phyloP scores from a whole-genome alignment of 2,888 invertebrate species.

The Drosophila eohydei region DNA sequence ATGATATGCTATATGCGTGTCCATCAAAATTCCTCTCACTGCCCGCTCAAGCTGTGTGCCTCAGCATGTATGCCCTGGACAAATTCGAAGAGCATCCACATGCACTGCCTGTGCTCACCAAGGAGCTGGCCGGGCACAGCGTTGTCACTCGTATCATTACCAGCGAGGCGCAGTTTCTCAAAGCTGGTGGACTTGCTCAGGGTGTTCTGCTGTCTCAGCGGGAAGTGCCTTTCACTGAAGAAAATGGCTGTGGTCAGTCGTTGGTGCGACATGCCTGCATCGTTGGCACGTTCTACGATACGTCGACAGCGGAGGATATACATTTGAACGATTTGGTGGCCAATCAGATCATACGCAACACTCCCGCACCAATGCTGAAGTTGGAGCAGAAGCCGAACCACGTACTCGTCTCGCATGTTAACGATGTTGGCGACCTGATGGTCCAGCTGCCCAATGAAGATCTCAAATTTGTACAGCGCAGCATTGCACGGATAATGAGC shows the following conservation, averaged over 20 bases:
- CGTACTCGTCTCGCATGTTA: conserved; percentile 80
- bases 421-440: conserved; percentile 82
- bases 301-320: conserved; percentile 87
- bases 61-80: conserved; percentile 90
- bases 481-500: conserved; percentile 59
- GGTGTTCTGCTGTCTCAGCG: conserved; percentile 31
- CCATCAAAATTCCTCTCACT: conserved; percentile 88
- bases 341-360: conserved; percentile 86
- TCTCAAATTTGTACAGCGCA: conserved; percentile 81
- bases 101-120: conserved; percentile 82
- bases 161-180: conserved; percentile 73
- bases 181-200: conserved; percentile 51
- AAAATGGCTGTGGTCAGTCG: conserved; percentile 8
- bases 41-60: conserved; percentile 90
- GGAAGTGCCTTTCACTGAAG: neutral
- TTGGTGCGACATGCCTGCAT: conserved; percentile 81
- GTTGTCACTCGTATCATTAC: conserved; percentile 87
- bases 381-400: conserved; percentile 79
- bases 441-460: conserved; percentile 81
- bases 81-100: conserved; percentile 86
- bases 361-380: conserved; percentile 80
- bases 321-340: conserved; percentile 88
- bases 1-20: conserved; percentile 86
- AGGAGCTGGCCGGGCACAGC: conserved; percentile 86
- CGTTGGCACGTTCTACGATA: conserved; percentile 88